These are phyloP conservation scores for Mantis religiosa DNA, from an alignment of 2,888 invertebrate genomes.

Conservation along the genomic window DNA sequence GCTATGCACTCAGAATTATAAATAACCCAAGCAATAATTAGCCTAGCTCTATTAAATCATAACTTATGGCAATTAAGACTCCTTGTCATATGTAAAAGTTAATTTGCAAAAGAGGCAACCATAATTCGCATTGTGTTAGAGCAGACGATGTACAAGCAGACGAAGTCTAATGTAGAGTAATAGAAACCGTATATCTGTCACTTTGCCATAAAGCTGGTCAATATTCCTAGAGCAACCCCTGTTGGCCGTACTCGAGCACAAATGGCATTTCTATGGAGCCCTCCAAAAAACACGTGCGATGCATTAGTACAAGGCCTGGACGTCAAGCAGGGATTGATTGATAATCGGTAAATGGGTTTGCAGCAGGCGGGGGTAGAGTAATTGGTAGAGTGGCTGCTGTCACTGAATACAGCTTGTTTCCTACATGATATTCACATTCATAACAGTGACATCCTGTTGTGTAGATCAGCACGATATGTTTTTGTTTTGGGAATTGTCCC, in stretches of 20 bases:
- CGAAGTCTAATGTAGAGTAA: no score
- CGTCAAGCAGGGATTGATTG: background rate
- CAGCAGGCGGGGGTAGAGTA: background rate
- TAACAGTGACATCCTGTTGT: background rate
- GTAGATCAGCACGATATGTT: background rate
- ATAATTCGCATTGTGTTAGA: no score
- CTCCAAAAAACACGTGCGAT: background rate
- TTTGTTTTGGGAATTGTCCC: no score
- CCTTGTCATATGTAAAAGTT: no score
- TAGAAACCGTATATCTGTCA: background rate
- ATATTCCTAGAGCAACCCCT: background rate
- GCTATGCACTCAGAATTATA: no score
- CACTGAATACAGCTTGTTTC: background rate
- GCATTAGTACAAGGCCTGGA: background rate
- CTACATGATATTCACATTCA: background rate
- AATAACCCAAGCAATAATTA: no score
- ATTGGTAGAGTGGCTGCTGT: background rate
- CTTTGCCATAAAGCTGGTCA: background rate
- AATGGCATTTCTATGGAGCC: background rate
- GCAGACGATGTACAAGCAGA: no score
- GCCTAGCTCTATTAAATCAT: no score
- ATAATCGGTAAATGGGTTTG: constrained; percentile 5
- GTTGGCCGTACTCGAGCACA: background rate
- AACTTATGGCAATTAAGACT: no score
- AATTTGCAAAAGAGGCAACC: no score